Evolutionary conservation across 2,113 vertebrate species (phyloP).

Genomic region (Dipodomys spectabilis): DNA sequence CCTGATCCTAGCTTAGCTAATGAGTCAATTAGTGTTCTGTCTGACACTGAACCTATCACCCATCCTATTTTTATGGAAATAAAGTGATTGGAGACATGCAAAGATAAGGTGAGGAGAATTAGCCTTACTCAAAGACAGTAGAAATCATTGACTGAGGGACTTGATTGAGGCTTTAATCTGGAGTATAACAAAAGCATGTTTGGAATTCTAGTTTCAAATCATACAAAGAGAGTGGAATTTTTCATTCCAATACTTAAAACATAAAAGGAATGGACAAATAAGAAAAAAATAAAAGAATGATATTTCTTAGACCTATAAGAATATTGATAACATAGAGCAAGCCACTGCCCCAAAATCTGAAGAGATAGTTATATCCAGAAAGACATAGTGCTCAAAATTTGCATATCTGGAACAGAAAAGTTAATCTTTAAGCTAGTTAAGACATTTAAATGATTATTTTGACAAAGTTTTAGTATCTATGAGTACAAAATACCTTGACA

Average conservation of each 20-base stretch:
- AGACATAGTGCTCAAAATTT: not conserved
- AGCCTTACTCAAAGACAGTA: conserved; percentile 64
- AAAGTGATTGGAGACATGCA: conserved; percentile 74
- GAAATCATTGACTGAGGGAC: not conserved
- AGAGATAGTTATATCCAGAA: not conserved
- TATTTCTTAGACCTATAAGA: not conserved
- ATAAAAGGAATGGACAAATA: not conserved
- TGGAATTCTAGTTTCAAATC: not conserved
- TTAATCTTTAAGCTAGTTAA: not conserved
- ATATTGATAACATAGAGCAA: not conserved
- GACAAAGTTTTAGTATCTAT: conserved; percentile 12
- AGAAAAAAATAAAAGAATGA: not conserved
- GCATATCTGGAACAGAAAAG: not conserved
- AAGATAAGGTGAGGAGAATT: conserved; percentile 57
- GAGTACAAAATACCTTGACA: not conserved
- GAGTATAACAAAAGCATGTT: not conserved
- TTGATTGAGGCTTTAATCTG: not conserved
- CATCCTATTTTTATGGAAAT: conserved; percentile 74
- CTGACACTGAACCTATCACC: conserved; percentile 69
- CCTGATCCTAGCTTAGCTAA: conserved; percentile 73
- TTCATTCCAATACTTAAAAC: not conserved
- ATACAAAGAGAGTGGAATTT: not conserved
- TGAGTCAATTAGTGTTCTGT: conserved; percentile 77
- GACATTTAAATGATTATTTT: conserved; percentile 19
- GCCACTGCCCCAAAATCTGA: not conserved